These are phyloP conservation scores for Pocillopora verrucosa DNA, from an alignment of 64 coral and sea anemone genomes.

Conservation along the genomic window DNA sequence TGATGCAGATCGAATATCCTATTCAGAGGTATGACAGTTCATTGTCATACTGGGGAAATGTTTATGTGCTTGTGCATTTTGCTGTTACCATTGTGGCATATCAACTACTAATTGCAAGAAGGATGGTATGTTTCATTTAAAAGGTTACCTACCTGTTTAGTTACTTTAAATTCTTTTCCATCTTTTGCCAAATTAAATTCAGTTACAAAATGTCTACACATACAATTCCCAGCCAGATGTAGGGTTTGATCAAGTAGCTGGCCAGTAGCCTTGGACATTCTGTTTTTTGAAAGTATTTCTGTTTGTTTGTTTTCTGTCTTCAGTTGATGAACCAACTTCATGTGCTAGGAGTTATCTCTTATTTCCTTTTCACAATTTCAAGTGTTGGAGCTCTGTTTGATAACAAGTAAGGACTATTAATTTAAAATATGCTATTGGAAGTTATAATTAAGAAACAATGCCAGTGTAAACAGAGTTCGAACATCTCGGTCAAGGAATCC, in stretches of 20 bases:
- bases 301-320: neutral
- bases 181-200: neutral
- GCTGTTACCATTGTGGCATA: constrained; percentile 48
- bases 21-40: constrained; percentile 65
- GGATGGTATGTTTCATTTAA: constrained; percentile 48
- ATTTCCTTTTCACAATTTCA: constrained; percentile 70
- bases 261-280: too few species aligned
- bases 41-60: constrained; percentile 36
- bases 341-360: constrained; percentile 59
- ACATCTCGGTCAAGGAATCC: neutral
- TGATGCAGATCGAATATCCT: constrained; percentile 67
- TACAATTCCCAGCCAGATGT: neutral
- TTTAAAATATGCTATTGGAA: neutral
- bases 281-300: too few species aligned
- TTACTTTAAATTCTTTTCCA: neutral
- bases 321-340: constrained; percentile 65
- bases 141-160: neutral
- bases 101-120: constrained; percentile 61
- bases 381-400: constrained; percentile 77
- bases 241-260: too few species aligned
- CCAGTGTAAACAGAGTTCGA: too few species aligned
- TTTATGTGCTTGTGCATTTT: constrained; percentile 72
- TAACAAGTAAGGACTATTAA: constrained; percentile 69
- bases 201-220: neutral
- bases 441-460: too few species aligned